Conservation (phyloP, 2,888 invertebrate species). For the Drosophila austrosaltans region DNA sequence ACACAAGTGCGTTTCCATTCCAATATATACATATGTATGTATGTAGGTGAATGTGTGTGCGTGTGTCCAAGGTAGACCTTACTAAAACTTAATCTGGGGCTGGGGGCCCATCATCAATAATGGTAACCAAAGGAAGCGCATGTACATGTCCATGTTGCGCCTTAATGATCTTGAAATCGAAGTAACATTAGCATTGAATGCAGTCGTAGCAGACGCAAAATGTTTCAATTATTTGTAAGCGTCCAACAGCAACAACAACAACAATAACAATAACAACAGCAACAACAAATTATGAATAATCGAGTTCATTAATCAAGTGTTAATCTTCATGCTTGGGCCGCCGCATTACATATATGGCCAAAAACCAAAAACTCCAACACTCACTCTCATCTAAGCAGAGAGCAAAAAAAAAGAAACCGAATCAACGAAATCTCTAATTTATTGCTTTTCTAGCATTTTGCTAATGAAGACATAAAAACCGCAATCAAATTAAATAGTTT, state of each 20-base stretch:
- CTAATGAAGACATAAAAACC: conserved; percentile 80
- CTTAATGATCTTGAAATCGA: conserved; percentile 76
- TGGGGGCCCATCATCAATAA: conserved; percentile 58
- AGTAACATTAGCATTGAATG: conserved; percentile 70
- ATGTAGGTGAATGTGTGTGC: conserved; percentile 31
- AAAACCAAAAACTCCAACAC: conserved; percentile 27
- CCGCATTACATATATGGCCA: conserved; percentile 40
- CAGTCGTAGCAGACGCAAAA: conserved; percentile 51
- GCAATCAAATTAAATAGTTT: conserved; percentile 76
- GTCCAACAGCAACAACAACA: conserved; percentile 26
- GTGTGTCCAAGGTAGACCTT: conserved; percentile 16
- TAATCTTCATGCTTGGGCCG: conserved; percentile 66
- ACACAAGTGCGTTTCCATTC: conserved; percentile 37
- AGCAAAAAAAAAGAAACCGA: conserved; percentile 10
- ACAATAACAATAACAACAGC: conserved; percentile 29
- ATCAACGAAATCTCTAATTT: conserved; percentile 67
- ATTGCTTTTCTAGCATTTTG: conserved; percentile 71
- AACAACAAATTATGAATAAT: conserved; percentile 73
- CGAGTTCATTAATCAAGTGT: conserved; percentile 71
- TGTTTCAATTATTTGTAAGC: conserved; percentile 69
- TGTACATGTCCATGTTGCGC: conserved; percentile 73
- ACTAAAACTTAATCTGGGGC: conserved; percentile 1
- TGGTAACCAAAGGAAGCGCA: conserved; percentile 75
- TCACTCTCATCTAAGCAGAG: conserved; percentile 10
- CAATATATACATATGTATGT: conserved; percentile 32